These are phyloP conservation scores for Cercocebus atys DNA, from an alignment of 2,113 vertebrate genomes.

Conservation along the genomic window DNA sequence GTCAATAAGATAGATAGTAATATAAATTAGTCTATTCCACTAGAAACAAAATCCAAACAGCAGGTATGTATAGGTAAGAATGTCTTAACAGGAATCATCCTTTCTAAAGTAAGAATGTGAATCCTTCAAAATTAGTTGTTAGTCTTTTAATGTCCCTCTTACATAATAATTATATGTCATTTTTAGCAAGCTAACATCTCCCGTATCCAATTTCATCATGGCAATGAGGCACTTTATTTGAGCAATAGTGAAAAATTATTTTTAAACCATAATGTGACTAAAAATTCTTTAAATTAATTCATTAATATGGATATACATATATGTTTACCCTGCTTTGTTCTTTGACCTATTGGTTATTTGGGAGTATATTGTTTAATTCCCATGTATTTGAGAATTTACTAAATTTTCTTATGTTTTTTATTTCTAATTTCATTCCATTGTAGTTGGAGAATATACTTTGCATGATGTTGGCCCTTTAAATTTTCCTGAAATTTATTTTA, in stretches of 20 bases:
- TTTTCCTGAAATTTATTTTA: background rate
- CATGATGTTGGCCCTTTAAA: background rate
- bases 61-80: background rate
- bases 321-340: background rate
- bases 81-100: constrained; percentile 24
- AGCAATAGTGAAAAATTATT: background rate
- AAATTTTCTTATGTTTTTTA: background rate
- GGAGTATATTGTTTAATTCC: background rate
- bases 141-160: background rate
- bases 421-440: background rate
- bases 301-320: background rate
- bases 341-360: background rate
- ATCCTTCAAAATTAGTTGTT: constrained; percentile 21
- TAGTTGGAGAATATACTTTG: background rate
- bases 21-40: background rate
- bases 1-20: background rate
- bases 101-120: constrained; percentile 34
- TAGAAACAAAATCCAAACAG: constrained; percentile 12
- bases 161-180: background rate
- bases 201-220: background rate
- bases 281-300: background rate
- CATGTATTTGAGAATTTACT: background rate
- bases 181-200: constrained; percentile 9
- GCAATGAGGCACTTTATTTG: background rate
- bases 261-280: background rate